These are phyloP conservation scores for Neomonachus schauinslandi DNA, from an alignment of 2,113 vertebrate species.

Conservation along the genomic window DNA sequence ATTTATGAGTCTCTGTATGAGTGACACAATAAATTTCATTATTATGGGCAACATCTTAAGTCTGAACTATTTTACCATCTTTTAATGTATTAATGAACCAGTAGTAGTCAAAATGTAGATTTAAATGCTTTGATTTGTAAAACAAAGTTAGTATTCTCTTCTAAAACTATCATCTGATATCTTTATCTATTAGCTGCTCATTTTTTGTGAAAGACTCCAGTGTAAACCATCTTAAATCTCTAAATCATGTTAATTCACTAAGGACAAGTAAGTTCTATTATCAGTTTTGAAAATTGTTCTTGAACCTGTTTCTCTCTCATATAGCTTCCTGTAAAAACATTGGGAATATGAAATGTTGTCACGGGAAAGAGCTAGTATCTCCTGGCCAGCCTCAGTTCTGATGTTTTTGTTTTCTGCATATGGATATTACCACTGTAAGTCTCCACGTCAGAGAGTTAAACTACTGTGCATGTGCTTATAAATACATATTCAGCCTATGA, in stretches of 20 bases:
- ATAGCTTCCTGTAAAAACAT: not conserved
- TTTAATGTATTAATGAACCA: not conserved
- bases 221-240: not conserved
- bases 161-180: not conserved
- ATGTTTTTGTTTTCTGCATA: not conserved
- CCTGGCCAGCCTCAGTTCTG: not conserved
- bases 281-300: not conserved
- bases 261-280: not conserved
- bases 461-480: not conserved
- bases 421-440: fast-evolving
- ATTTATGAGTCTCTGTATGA: not conserved
- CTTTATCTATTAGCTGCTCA: not conserved
- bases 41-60: not conserved
- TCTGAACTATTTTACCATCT: not conserved
- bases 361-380: not conserved
- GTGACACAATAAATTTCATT: slow-evolving; percentile 27
- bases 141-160: not conserved
- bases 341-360: not conserved
- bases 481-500: not conserved
- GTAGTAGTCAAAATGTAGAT: not conserved
- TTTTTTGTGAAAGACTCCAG: not conserved
- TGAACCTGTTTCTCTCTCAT: not conserved
- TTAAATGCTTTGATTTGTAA: not conserved
- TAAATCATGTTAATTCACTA: not conserved
- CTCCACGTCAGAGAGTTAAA: not conserved